Conservation (phyloP, 53 echinoderm and acorn worm species). For the Zoroaster sp. region DNA sequence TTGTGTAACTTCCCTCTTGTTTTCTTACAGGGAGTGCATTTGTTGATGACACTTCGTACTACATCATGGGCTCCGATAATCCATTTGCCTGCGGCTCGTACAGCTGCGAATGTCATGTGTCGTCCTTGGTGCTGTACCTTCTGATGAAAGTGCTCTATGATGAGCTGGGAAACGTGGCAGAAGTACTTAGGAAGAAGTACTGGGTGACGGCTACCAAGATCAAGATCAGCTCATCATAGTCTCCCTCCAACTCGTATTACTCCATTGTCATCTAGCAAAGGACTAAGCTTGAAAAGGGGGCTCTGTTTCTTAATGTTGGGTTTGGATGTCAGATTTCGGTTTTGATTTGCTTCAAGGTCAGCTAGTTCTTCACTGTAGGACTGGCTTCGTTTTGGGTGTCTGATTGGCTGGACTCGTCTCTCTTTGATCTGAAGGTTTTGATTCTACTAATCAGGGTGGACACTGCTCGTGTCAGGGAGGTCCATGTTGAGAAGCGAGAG, state of each 20-base stretch:
- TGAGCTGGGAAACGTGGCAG: background rate
- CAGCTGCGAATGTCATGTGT: background rate
- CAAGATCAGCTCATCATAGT: background rate
- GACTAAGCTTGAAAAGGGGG: background rate
- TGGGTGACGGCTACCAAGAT: background rate
- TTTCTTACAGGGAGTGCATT: background rate
- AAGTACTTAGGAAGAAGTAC: background rate
- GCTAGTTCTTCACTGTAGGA: background rate
- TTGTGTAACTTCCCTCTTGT: background rate
- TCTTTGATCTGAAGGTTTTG: background rate
- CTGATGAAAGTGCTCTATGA: background rate
- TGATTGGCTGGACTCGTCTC: background rate
- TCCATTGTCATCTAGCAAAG: background rate
- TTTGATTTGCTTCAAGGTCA: background rate
- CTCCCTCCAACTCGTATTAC: background rate
- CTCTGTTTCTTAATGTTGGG: background rate
- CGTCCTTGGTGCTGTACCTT: background rate
- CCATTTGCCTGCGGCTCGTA: background rate
- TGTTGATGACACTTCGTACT: background rate
- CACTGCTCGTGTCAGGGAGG: slow-evolving; percentile 37
- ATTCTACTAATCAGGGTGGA: slow-evolving; percentile 23
- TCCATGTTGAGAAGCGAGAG: slow-evolving; percentile 41
- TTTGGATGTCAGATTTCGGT: background rate
- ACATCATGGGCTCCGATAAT: background rate
- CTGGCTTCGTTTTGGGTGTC: background rate